Base-by-base conservation (phyloP, 2,888 invertebrate genomes). In the Pachycephus smyrnensis region DNA sequence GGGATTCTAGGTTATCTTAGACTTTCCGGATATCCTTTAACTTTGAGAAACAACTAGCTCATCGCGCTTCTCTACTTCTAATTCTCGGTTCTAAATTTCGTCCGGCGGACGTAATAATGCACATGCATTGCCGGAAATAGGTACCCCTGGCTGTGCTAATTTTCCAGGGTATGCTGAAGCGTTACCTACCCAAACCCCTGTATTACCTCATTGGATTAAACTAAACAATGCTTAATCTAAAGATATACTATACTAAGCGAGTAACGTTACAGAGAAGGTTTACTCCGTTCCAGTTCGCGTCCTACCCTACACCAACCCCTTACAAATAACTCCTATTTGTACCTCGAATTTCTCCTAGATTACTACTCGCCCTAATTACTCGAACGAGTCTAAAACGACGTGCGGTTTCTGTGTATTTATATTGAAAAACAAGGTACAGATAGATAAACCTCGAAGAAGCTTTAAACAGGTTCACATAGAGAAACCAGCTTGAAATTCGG, bases 191-290 rank as follows among this genome's bases (percentile, higher is more conserved):
- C 55, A 55, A 40, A 23, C 23, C 55, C 3, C 36, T 33, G 55
- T 71, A 75, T 76, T 75, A 79, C 37, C 75, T 33, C 68, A 75
- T 76, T 30, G 82, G 79, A 83, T 83, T 81, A 81, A 78, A 76
- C 80, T 73, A 78, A 77, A 81, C 81, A 82, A 83, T 83, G 83
- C 76, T 80, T 80, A 76, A 76, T 79, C 73, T 75, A 37, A 77
- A 71, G 36, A 77, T 55, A 33, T 40, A 74, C 73, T 30, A 36
- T 12, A 36, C 12, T 30, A 74, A 74, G 23, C 74, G 74, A 35
- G 36, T 36, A 55, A 55, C 55, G 55, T 55, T 55, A 55, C 23
- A 55, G 36, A 36, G 74, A 33, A 74, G 74, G 37, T 74, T 33
- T 12, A 36, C 23, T 33, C 74, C 30, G 33, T 40, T 36, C 74